Evolutionary conservation across 2,888 invertebrate species (phyloP).

Genomic region (Labia minor): DNA sequence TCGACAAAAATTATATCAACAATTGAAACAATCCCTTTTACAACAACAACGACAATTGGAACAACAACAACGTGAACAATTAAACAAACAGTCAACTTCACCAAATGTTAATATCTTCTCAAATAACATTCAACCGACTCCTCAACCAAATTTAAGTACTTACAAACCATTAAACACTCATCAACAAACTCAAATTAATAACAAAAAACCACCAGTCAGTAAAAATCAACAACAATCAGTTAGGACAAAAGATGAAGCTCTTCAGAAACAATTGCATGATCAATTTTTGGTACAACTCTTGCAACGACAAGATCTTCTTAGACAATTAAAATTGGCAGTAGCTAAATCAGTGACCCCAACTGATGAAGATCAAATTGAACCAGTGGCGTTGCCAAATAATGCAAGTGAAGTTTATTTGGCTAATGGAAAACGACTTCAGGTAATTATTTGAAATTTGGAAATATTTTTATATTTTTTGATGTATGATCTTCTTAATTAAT

Average conservation of each 20-base stretch:
- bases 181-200: neutral
- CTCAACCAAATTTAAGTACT: too few relatives aligned
- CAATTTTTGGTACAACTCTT: conserved; percentile 25
- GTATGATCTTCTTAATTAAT: conserved; percentile 38
- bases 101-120: neutral
- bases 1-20: conserved; percentile 15
- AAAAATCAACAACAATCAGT: conserved; percentile 48
- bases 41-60: conserved; percentile 21
- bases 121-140: neutral
- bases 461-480: conserved; percentile 28
- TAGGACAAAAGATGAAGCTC: conserved; percentile 57
- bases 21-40: conserved; percentile 18
- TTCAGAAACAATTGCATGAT: conserved; percentile 57
- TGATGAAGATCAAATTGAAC: conserved; percentile 37
- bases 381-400: neutral
- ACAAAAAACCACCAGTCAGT: neutral
- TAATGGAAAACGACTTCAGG: conserved; percentile 65
- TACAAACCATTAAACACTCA: neutral
- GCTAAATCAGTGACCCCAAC: conserved; percentile 47
- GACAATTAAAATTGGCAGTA: conserved; percentile 61
- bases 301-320: conserved; percentile 59
- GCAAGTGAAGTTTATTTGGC: conserved; percentile 44
- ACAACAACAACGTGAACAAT: conserved; percentile 20
- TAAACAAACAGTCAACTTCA: conserved; percentile 18
- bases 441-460: too few relatives aligned